These are phyloP conservation scores for Pristionchus pacificus DNA, from an alignment of 1,140 invertebrate species.

Conservation along the genomic window DNA sequence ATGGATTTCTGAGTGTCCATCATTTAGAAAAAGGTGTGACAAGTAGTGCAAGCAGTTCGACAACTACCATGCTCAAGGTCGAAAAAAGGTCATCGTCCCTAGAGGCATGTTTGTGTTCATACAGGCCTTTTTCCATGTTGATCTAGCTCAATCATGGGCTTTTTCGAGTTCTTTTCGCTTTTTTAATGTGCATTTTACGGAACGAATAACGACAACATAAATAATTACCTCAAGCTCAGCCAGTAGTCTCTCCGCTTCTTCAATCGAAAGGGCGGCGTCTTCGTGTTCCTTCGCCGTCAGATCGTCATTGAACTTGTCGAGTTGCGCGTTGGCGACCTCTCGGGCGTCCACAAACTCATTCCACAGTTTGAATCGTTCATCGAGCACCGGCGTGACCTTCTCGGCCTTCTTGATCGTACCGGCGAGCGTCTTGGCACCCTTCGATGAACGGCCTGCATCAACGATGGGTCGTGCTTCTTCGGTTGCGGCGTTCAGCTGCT, in stretches of 20 bases:
- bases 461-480: conserved; percentile 20
- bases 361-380: conserved; percentile 31
- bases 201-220: too few species aligned
- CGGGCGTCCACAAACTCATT: conserved; percentile 35
- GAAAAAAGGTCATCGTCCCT: too few species aligned
- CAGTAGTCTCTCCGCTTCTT: conserved; percentile 4
- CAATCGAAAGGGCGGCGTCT: background rate
- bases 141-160: too few species aligned
- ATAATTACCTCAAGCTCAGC: conserved; percentile 12
- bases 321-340: conserved; percentile 14
- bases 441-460: conserved; percentile 15
- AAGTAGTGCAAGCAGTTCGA: too few species aligned
- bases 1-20: too few species aligned
- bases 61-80: too few species aligned
- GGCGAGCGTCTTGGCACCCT: conserved; percentile 19
- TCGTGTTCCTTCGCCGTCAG: background rate
- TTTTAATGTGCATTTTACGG: background rate
- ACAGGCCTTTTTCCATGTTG: too few species aligned
- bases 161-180: too few species aligned
- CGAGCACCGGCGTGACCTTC: conserved; percentile 27
- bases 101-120: too few species aligned
- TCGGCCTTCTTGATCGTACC: conserved; percentile 25
- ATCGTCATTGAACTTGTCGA: conserved; percentile 17
- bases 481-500: conserved; percentile 9
- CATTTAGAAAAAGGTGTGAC: too few species aligned